Conservation (phyloP, 2,113 vertebrate species). For the Calidris pygmaea region DNA sequence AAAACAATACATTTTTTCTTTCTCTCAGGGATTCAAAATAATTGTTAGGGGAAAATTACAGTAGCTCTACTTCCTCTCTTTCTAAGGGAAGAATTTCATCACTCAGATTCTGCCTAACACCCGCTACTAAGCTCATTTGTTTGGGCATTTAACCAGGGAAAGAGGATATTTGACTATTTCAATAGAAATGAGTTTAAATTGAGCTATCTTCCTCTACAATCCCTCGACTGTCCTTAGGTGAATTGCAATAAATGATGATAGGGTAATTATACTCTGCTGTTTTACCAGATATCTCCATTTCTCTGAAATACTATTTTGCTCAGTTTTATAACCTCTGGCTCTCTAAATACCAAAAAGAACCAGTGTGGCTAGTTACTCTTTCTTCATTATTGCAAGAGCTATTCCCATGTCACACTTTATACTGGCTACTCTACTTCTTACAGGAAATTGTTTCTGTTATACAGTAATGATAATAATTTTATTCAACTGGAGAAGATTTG, state of each 20-base stretch:
- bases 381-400: not conserved
- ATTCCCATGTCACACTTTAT: not conserved
- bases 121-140: not conserved
- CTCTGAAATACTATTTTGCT: constrained; percentile 13
- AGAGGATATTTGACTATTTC: not conserved
- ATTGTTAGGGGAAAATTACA: not conserved
- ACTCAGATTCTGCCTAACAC: not conserved
- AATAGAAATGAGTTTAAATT: not conserved
- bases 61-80: not conserved
- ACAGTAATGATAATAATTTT: not conserved
- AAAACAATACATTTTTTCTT: not conserved
- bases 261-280: not conserved
- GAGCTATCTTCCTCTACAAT: not conserved
- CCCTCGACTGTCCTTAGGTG: not conserved
- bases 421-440: not conserved
- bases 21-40: not conserved
- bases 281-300: constrained; percentile 12
- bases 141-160: not conserved
- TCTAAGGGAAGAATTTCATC: not conserved
- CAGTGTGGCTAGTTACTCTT: not conserved
- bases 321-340: not conserved
- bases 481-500: not conserved
- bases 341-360: not conserved
- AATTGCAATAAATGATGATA: constrained; percentile 3
- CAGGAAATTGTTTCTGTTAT: not conserved